Evolutionary conservation across 2,113 vertebrate genomes (phyloP), one percentile per base, ranked within the genome.

Genomic region (Dendropsophus ebraccatus): DNA sequence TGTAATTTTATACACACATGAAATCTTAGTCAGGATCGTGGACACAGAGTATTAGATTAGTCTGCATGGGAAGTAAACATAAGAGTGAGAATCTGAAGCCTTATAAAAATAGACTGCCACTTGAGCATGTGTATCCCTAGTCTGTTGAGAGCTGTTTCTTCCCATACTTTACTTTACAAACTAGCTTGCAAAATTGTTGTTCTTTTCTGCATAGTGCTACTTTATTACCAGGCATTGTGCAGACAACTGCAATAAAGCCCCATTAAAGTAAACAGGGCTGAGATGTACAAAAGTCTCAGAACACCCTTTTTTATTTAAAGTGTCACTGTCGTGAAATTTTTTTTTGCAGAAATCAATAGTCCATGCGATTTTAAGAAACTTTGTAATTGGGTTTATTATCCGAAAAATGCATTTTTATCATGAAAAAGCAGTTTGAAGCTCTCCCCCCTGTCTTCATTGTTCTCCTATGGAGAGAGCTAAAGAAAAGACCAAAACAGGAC

Each of bases 1-100:
- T 69, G 65, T 69, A 35, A 69, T 69, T 35, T 69, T 37, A 69
- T 69, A 69, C 65, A 37, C 19, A 37, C 65, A 69, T 69, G 65
- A 69, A 69, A 69, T 69, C 65, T 19, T 35, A 69, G 32, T 9
- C 65, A 35, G 65, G 32, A 14, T 19, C 65, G 30, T 35, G 65
- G 65, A 69, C 65, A 69, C 19, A 2, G 16, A 69, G 65, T 69
- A 69, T 69, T 69, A 35, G 32, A 69, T 35, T 30, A 69, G 65
- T 35, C 65, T 69, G 65, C 16, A 69, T 35, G 65, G 65, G 65
- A 35, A 35, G 65, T 37, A 69, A 35, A 9, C 65, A 69, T 7
- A 69, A 37, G 62, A 32, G 62, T 67, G 60, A 62, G 60, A 62
- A 67, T 67, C 62, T 32, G 0, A 67, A 67, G 32, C 32, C 65